phyloP scores from a whole-genome alignment of 1,140 invertebrate genomes.

The Drosophila ironensis region DNA sequence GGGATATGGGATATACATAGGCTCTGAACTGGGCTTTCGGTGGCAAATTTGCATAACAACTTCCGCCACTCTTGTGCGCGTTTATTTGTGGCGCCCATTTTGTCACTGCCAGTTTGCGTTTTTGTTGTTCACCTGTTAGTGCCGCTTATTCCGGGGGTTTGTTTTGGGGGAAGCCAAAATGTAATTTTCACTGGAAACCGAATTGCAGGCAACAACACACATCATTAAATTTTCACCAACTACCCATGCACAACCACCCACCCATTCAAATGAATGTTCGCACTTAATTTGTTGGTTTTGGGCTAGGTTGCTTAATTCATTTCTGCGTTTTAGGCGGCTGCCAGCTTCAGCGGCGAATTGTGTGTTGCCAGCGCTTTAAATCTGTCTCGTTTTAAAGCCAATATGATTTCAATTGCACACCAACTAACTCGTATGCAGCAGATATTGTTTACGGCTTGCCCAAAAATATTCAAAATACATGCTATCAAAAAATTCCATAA shows the following conservation, averaged over 20 bases:
- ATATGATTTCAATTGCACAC: background rate
- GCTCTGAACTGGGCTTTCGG: background rate
- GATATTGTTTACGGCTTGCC: too few species aligned
- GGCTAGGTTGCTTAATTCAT: slow-evolving; percentile 32
- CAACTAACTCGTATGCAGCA: too few species aligned
- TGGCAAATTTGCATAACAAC: slow-evolving; percentile 65
- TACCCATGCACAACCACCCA: background rate
- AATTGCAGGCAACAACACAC: slow-evolving; percentile 14
- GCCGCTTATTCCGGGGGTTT: slow-evolving; percentile 23
- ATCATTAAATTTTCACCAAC: slow-evolving; percentile 32
- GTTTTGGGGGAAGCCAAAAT: slow-evolving; percentile 35
- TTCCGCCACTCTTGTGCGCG: slow-evolving; percentile 47
- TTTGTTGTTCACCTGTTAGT: slow-evolving; percentile 44
- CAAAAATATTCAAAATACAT: background rate
- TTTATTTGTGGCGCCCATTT: slow-evolving; percentile 37
- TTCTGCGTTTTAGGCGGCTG: slow-evolving; percentile 18
- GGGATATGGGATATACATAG: slow-evolving; percentile 30
- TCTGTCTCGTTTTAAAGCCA: background rate
- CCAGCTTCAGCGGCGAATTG: background rate
- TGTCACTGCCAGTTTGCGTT: slow-evolving; percentile 19
- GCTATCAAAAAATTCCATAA: background rate
- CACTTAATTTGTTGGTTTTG: slow-evolving; percentile 47
- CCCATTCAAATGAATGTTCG: background rate
- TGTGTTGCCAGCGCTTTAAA: background rate
- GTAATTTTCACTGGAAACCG: slow-evolving; percentile 57